Conservation (phyloP, 1,140 invertebrate species). For the Philotrypesis tridentata region DNA sequence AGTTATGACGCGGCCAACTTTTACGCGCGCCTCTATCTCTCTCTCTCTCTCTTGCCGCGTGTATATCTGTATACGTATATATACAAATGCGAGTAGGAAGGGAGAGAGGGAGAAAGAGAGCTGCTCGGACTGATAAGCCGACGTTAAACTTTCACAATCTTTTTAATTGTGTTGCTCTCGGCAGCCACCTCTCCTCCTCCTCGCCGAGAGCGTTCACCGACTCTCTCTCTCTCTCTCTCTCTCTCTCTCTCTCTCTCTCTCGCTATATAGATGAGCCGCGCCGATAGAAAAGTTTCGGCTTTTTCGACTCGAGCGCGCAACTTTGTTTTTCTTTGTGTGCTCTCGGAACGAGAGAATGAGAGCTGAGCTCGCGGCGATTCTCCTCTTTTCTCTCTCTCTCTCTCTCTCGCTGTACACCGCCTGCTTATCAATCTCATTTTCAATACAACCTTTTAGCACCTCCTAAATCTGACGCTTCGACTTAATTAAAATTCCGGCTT, state of each 20-base stretch:
- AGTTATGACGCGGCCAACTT: constrained; percentile 23
- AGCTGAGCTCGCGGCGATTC: not conserved
- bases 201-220: not conserved
- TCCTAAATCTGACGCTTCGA: not conserved
- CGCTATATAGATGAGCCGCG: too few relatives aligned
- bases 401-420: too few relatives aligned
- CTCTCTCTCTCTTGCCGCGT: too few relatives aligned
- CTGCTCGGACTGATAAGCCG: not conserved
- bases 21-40: not conserved
- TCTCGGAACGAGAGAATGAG: not conserved
- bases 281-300: constrained; percentile 22
- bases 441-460: not conserved
- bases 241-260: not conserved
- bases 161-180: constrained; percentile 20
- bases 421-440: constrained; percentile 20
- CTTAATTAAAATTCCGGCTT: not conserved
- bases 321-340: constrained; percentile 5
- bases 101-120: not conserved
- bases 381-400: not conserved
- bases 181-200: not conserved
- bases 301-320: constrained; percentile 1
- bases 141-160: constrained; percentile 32
- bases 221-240: not conserved
- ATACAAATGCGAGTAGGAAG: too few relatives aligned
- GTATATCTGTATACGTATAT: not conserved